Base-by-base conservation (phyloP, 2,113 vertebrate genomes). In the Pachypanchax playfairii region DNA sequence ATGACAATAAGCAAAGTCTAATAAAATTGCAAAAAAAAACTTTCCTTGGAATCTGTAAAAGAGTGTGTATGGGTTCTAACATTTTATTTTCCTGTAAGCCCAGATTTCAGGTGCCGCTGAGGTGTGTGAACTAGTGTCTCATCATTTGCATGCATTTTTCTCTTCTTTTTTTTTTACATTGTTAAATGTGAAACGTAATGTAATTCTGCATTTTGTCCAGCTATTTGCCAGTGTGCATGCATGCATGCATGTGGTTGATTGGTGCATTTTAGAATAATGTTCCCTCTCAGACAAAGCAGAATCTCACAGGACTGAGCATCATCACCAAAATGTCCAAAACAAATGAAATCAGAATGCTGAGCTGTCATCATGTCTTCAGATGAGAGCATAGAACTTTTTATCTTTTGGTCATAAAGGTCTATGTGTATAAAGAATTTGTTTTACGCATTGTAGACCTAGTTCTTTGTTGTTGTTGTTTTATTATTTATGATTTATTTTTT, bases 1-100 rank as follows among this genome's bases (percentile, higher is more conserved):
- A 85, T 88, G 89, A 89, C 84, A 68, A 86, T 87, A 82, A 90
- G 90, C 90, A 92, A 91, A 92, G 90, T 90, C 90, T 89, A 92
- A 91, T 90, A 91, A 91, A 92, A 84, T 82, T 87, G 69, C 83
- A 84, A 88, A 87, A n/a, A n/a, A 75, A 84, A 89, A 56, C 69
- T 75, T 65, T 83, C 63, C 71, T 73, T 85, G 70, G 73, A 85
- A 87, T 89, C 70, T 85, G 77, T 75, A n/a, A n/a, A n/a, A n/a
- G 68, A 66, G 74, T 84, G 76, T 87, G 77, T 87, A 26, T 67
- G 65, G 33, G 26, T 55, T 54, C 18, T 59, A 51, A 43, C 28
- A 36, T 60, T 43, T 71, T 20, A 48, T 39, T 72, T 73, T 60
- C 47, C 44, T 24, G 44, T 57, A 38, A 9, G 31, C 38, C 73